phyloP scores from a whole-genome alignment of 30 jellyfish, hydroid and myxozoan genomes.

The Aurelia sp. region DNA sequence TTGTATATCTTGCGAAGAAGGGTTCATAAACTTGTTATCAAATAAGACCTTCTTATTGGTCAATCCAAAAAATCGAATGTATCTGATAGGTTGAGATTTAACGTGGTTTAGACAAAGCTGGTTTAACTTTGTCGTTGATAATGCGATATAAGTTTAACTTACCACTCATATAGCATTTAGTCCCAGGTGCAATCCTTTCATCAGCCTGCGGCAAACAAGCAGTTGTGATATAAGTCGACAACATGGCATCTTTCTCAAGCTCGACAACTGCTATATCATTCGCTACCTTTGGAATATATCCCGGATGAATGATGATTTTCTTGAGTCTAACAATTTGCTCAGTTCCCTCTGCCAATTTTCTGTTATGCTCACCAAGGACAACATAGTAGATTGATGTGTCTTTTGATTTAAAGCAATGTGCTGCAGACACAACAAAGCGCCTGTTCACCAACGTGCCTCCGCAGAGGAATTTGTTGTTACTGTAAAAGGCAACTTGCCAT shows the following conservation, averaged over 20 bases:
- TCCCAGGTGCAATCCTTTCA: conserved; percentile 57
- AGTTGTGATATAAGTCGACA: conserved; percentile 42
- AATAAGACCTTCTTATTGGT: no score
- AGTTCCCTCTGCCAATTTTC: conserved; percentile 63
- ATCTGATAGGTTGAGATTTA: no score
- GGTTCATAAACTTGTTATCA: no score
- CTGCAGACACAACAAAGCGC: conserved; percentile 81
- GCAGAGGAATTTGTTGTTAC: conserved; percentile 62
- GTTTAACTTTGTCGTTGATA: no score
- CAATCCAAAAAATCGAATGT: no score
- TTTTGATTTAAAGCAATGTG: conserved; percentile 71
- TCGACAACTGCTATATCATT: conserved; percentile 79
- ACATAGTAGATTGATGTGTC: conserved; percentile 26
- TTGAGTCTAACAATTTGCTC: conserved; percentile 56
- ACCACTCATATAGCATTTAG: conserved; percentile 83
- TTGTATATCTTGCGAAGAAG: no score
- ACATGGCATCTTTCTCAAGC: conserved; percentile 56
- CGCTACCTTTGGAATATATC: conserved; percentile 7
- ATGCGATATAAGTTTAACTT: background rate
- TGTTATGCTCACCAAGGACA: conserved; percentile 81
- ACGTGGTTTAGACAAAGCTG: no score
- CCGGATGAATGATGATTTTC: conserved; percentile 62
- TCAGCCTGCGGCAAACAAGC: conserved; percentile 80
- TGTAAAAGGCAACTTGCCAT: conserved; percentile 86
- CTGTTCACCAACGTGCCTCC: conserved; percentile 84